These are phyloP conservation scores for Chymomyza caudatula DNA, from an alignment of 2,888 invertebrate genomes.

Conservation along the genomic window DNA sequence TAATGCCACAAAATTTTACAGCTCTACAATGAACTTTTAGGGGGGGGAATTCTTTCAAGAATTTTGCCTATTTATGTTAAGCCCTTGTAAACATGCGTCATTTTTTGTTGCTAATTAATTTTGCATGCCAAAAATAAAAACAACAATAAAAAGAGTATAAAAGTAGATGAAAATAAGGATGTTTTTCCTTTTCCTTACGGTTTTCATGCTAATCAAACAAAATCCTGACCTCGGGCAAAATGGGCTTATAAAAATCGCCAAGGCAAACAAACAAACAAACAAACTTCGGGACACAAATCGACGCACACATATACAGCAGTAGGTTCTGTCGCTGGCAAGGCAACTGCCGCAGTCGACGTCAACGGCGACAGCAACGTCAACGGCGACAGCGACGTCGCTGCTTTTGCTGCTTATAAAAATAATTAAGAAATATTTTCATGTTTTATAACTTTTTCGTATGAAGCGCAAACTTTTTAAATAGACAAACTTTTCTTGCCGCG, in stretches of 20 bases:
- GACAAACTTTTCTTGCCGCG: slow-evolving; percentile 66
- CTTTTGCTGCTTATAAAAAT: slow-evolving; percentile 66
- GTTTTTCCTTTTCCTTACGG: slow-evolving; percentile 2
- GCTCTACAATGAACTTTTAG: not conserved
- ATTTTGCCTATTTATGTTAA: not conserved
- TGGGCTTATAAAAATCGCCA: slow-evolving; percentile 47
- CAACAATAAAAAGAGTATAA: slow-evolving; percentile 36
- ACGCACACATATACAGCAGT: slow-evolving; percentile 16
- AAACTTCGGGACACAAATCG: slow-evolving; percentile 39
- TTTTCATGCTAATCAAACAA: slow-evolving; percentile 67
- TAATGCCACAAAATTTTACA: not conserved
- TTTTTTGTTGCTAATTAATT: slow-evolving; percentile 7
- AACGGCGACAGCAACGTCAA: not conserved
- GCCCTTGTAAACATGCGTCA: not conserved
- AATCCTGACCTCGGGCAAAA: slow-evolving; percentile 69
- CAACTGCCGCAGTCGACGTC: not conserved
- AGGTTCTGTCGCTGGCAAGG: not conserved
- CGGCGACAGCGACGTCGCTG: not conserved
- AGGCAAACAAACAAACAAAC: slow-evolving; percentile 55
- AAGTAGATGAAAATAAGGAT: slow-evolving; percentile 8
- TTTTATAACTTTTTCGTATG: slow-evolving; percentile 64
- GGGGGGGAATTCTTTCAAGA: not conserved
- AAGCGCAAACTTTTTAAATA: slow-evolving; percentile 65
- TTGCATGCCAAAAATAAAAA: not conserved
- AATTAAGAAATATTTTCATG: slow-evolving; percentile 73